A percentile compares a stretch with the other conserved stretches of the same genome.
phyloP scores from a whole-genome alignment of 2,888 invertebrate genomes.

The Lasioglossum vierecki region DNA sequence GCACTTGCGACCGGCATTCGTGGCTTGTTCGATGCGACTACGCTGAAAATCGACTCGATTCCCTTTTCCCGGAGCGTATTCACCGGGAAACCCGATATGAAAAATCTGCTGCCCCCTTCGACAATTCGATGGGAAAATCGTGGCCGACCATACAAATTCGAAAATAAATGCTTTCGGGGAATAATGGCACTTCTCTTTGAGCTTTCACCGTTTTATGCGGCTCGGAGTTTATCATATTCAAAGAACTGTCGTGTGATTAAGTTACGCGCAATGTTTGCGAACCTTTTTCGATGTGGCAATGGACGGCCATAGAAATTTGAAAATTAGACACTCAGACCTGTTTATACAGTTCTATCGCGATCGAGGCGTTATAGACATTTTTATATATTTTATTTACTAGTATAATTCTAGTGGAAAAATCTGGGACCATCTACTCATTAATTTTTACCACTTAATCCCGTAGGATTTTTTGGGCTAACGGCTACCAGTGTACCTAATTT shows the following conservation, averaged over 20 bases:
- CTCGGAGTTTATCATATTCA: neutral
- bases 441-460: too few relatives aligned
- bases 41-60: conserved; percentile 33
- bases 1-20: conserved; percentile 60
- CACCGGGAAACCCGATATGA: neutral
- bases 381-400: too few relatives aligned
- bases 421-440: too few relatives aligned
- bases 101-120: neutral
- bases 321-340: too few relatives aligned
- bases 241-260: neutral
- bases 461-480: too few relatives aligned
- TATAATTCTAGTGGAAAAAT: too few relatives aligned
- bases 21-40: conserved; percentile 50
- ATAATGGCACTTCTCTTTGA: neutral
- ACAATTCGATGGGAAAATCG: neutral
- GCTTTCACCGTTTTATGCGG: neutral
- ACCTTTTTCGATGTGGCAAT: neutral
- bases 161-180: neutral
- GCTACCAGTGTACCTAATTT: too few relatives aligned
- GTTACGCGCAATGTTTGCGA: neutral
- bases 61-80: neutral
- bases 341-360: too few relatives aligned
- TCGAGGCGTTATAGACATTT: too few relatives aligned
- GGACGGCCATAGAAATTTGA: neutral
- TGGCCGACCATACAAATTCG: neutral